These are phyloP conservation scores for Petrolisthes cinctipes DNA, from an alignment of 2,888 invertebrate genomes.

Conservation along the genomic window DNA sequence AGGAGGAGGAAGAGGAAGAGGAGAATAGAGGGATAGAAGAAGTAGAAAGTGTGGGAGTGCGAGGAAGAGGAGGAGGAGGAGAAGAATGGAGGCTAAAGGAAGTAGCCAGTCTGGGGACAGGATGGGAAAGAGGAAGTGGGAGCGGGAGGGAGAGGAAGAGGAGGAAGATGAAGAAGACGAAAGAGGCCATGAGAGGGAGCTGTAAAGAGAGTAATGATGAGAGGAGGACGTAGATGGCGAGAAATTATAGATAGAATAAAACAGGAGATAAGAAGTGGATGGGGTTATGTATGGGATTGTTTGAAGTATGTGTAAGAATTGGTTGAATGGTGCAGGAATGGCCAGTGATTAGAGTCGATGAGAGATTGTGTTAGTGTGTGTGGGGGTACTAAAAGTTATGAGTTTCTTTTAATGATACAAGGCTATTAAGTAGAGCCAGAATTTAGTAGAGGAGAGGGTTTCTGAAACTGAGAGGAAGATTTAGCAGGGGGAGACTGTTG, in stretches of 20 bases:
- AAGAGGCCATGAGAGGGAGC: neutral
- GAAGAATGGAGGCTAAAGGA: neutral
- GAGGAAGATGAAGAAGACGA: neutral
- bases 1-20: neutral
- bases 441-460: no score
- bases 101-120: neutral
- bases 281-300: neutral
- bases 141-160: neutral
- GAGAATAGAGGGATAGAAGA: neutral
- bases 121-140: neutral
- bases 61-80: neutral
- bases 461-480: no score
- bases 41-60: neutral
- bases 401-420: no score
- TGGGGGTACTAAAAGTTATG: no score
- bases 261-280: neutral
- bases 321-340: no score
- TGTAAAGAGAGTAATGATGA: neutral
- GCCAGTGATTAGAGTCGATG: no score
- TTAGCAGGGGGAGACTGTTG: no score
- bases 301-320: no score
- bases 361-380: no score
- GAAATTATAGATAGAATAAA: neutral
- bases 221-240: neutral
- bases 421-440: no score